Evolutionary conservation across 2,797 vertebrate genomes (phyloP).

Genomic region (Chromis chromis): DNA sequence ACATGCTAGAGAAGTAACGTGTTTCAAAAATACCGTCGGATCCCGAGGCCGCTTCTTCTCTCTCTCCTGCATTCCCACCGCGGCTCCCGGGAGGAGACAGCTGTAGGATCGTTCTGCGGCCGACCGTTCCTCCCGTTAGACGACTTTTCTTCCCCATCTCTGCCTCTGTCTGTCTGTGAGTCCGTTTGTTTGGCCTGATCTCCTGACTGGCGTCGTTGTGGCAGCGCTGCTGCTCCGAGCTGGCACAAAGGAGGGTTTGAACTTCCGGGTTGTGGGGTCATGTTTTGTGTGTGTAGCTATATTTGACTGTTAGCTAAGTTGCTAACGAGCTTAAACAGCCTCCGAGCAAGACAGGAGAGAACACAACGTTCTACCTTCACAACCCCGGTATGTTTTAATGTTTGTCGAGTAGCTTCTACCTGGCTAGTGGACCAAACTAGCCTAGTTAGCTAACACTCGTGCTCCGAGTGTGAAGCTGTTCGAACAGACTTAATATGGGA

Average conservation of each 20-base stretch:
- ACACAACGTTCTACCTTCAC: fast-evolving
- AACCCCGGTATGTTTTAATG: fast-evolving
- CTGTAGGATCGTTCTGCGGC: slow-evolving; percentile 93
- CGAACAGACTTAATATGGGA: slow-evolving; percentile 26
- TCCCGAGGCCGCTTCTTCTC: slow-evolving; percentile 86
- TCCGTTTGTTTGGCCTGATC: slow-evolving; percentile 26
- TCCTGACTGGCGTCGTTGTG: slow-evolving; percentile 13
- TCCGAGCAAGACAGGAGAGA: not conserved
- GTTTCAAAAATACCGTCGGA: slow-evolving; percentile 80
- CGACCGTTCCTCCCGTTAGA: slow-evolving; percentile 84
- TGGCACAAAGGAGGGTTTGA: slow-evolving; percentile 28
- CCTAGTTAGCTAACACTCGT: not conserved
- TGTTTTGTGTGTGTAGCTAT: slow-evolving; percentile 17
- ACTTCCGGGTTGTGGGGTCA: slow-evolving; percentile 64
- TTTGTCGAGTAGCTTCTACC: not conserved
- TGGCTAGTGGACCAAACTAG: not conserved
- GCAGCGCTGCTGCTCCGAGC: not conserved
- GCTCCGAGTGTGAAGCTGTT: not conserved
- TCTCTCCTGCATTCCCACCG: slow-evolving; percentile 72
- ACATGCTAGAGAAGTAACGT: not conserved
- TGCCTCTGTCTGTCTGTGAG: slow-evolving; percentile 2
- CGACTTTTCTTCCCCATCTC: slow-evolving; percentile 94
- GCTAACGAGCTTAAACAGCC: slow-evolving; percentile 15
- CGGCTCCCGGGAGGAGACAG: slow-evolving; percentile 91
- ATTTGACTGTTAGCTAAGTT: not conserved